phyloP scores from a whole-genome alignment of 2,113 vertebrate species.

The Gila orcuttii region DNA sequence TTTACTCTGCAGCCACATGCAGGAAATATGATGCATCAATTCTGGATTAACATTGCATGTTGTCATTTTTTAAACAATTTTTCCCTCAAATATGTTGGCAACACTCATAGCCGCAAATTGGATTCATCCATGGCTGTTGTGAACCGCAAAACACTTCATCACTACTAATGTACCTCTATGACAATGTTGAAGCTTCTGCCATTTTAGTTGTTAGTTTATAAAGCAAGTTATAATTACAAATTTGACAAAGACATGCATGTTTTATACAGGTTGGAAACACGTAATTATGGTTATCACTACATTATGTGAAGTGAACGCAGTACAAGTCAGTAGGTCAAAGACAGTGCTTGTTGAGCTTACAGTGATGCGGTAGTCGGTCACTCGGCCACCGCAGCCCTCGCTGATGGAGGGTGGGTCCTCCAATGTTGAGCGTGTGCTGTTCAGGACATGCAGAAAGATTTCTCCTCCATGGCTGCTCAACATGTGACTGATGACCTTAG shows the following conservation, averaged over 20 bases:
- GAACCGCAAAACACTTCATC: background rate
- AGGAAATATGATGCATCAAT: background rate
- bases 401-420: conserved; percentile 99
- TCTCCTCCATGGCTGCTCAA: conserved; percentile 97
- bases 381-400: conserved; percentile 94
- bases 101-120: background rate
- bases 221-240: background rate
- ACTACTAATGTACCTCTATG: background rate
- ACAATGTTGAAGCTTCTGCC: background rate
- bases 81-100: background rate
- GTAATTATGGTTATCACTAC: background rate
- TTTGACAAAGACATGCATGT: background rate
- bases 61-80: background rate
- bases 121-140: background rate
- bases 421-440: conserved; percentile 93
- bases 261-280: background rate
- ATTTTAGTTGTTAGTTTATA: background rate
- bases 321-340: background rate
- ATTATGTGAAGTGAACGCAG: background rate
- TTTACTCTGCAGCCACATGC: background rate
- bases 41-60: background rate
- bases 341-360: conserved; percentile 69
- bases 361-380: conserved; percentile 98
- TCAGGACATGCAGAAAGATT: conserved; percentile 95
- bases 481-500: conserved; percentile 99